Evolutionary conservation across 2,888 invertebrate species (phyloP).

Genomic region (Platycheirus rosarum): DNA sequence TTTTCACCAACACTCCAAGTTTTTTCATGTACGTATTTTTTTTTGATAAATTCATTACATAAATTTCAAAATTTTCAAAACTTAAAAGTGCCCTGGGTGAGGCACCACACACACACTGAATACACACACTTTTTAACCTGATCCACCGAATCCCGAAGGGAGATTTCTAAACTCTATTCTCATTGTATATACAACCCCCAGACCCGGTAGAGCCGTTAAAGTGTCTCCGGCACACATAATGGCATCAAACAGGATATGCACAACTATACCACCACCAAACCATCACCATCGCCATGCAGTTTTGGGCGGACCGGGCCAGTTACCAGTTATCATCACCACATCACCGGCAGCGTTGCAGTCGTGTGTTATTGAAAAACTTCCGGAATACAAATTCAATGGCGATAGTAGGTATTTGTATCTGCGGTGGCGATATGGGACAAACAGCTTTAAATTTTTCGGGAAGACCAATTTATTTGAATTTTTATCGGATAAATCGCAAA

Average conservation of each 20-base stretch:
- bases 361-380: slow-evolving; percentile 63
- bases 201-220: slow-evolving; percentile 63
- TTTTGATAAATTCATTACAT: slow-evolving; percentile 74
- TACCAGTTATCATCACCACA: slow-evolving; percentile 11
- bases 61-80: slow-evolving; percentile 68
- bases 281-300: no score
- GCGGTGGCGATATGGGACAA: slow-evolving; percentile 18
- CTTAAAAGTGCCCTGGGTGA: slow-evolving; percentile 53
- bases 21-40: slow-evolving; percentile 13
- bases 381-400: slow-evolving; percentile 50
- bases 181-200: slow-evolving; percentile 23
- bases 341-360: slow-evolving; percentile 11
- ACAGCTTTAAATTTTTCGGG: slow-evolving; percentile 37
- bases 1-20: slow-evolving; percentile 58
- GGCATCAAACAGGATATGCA: slow-evolving; percentile 35
- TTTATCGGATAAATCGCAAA: slow-evolving; percentile 56
- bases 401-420: background rate
- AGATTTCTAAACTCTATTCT: slow-evolving; percentile 35
- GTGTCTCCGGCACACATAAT: slow-evolving; percentile 59
- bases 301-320: background rate
- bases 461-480: slow-evolving; percentile 64
- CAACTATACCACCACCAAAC: no score
- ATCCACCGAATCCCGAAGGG: background rate
- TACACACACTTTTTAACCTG: background rate
- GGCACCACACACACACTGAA: slow-evolving; percentile 15